Percentiles rank a stretch among this genome's conserved stretches.
phyloP scores from a whole-genome alignment of 2,888 invertebrate genomes.

The Drosophila phalerata region DNA sequence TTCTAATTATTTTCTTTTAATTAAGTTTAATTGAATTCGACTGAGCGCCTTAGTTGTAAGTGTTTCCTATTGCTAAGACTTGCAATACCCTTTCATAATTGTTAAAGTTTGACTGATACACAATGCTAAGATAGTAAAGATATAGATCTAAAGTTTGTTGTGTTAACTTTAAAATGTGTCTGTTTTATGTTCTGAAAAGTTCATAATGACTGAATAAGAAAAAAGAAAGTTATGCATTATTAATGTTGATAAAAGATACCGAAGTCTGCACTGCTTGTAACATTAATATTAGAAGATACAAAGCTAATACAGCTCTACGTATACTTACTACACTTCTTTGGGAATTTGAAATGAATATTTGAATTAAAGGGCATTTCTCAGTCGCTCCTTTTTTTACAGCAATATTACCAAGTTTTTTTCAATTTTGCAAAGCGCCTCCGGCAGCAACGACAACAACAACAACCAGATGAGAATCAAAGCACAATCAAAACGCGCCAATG shows the following conservation, averaged over 20 bases:
- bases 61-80: constrained; percentile 15
- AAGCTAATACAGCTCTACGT: neutral
- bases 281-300: no score
- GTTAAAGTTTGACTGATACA: no score
- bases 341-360: neutral
- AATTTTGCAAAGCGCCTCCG: constrained; percentile 26
- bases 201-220: neutral
- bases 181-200: neutral
- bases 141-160: neutral
- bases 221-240: neutral
- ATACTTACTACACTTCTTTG: no score
- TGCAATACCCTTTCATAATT: constrained; percentile 3
- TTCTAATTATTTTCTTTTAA: constrained; percentile 50
- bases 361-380: constrained; percentile 3
- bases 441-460: constrained; percentile 15
- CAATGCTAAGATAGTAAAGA: neutral
- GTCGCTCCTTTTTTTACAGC: neutral
- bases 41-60: constrained; percentile 26
- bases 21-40: constrained; percentile 55
- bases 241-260: neutral
- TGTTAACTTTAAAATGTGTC: neutral
- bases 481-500: constrained; percentile 44
- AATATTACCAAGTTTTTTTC: neutral
- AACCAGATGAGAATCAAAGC: constrained; percentile 27
- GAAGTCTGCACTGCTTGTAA: neutral